Conservation (phyloP, 2,888 invertebrate species). For the Oligia fasciuncula region DNA sequence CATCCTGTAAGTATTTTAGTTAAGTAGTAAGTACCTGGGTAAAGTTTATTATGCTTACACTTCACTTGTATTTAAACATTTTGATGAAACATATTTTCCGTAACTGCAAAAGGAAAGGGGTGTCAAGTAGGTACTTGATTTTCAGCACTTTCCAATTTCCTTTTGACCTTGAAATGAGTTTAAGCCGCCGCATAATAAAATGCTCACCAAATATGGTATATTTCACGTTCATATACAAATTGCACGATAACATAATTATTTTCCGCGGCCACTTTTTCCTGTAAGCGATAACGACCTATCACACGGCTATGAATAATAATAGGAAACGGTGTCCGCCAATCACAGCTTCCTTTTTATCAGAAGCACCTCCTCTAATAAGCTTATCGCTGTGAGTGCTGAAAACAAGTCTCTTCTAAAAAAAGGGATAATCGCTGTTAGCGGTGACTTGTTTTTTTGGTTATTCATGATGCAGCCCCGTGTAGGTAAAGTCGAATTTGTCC, state of each 20-base stretch:
- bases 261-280: constrained; percentile 34
- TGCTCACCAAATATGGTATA: constrained; percentile 10
- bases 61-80: background rate
- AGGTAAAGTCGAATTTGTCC: background rate
- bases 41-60: background rate
- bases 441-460: background rate
- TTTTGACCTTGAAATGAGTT: constrained; percentile 1
- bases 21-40: background rate
- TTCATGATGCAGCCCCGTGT: background rate
- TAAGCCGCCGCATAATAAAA: background rate
- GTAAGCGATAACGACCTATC: constrained; percentile 50
- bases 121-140: background rate
- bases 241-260: constrained; percentile 16
- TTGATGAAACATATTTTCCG: background rate
- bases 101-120: background rate
- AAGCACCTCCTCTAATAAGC: constrained; percentile 45
- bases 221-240: constrained; percentile 23
- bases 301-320: constrained; percentile 49
- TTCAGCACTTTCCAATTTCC: background rate
- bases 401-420: constrained; percentile 8
- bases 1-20: no score
- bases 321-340: constrained; percentile 37
- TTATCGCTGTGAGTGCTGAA: constrained; percentile 27
- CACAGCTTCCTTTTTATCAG: constrained; percentile 51
- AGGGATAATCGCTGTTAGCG: background rate